Base-by-base conservation (phyloP, 2,888 invertebrate species). In the Eutolmus rufibarbis region DNA sequence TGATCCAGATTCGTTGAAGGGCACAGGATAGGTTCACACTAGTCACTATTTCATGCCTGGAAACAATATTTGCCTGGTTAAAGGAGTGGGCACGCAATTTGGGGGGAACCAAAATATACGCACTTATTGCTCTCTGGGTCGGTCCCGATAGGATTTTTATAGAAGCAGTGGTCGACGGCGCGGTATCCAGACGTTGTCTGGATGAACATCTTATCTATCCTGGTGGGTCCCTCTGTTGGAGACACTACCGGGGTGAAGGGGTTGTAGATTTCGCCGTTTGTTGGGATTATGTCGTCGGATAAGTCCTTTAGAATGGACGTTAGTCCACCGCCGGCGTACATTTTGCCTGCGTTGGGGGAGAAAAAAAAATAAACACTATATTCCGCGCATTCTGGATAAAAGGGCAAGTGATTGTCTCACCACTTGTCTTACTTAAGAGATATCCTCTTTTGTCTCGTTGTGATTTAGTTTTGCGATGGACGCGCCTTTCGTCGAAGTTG, bases 1-100 rank as follows among this genome's bases (percentile, higher is more conserved):
- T 92, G 90, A 94, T 92, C 94, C 94, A 94, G 90, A 93, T 92
- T 91, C 93, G 93, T 92, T 94, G 94, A 88, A 93, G 91, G 86
- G 91, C 90, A 90, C 92, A 93, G 88, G 93, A 92, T 89, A 93
- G 89, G 90, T 92, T 91, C 51, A 92, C 91, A 87, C 90, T 92
- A 87, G 91, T 91, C 85, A 91, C 90, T 88, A 92, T 92, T 87
- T 91, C 91, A 87, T 89, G 90, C 86, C 92, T 91, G 87, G 2
- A 66, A 86, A 78, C 23, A 57, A 46, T 76, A 46, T 31, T 14
- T 16, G 5, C 14, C 19, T 57, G 7, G 12, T 66, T 66, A 66
- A 12, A 9, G 3, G 66, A 66, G 7, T 1, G 51, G n/a, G 51
- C 51, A 51, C 66, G 66, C 46, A 51, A 46, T 77, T 23, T 1